phyloP scores from a whole-genome alignment of 2,888 invertebrate genomes.

The Himalopsyche tibetana region DNA sequence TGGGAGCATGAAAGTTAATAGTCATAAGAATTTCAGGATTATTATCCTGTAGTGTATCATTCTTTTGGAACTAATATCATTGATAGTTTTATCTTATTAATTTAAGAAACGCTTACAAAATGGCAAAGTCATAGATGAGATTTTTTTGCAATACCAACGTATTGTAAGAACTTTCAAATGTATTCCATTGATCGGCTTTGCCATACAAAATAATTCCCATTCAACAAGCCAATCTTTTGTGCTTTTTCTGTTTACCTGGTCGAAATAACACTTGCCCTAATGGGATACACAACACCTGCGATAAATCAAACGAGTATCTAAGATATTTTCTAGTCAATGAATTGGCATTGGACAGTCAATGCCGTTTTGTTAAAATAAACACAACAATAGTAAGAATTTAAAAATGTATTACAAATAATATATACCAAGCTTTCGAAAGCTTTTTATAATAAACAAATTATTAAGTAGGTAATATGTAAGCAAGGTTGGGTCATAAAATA shows the following conservation, averaged over 20 bases:
- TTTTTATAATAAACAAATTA: too few species aligned
- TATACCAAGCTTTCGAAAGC: too few species aligned
- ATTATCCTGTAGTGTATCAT: too few species aligned
- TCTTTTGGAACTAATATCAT: too few species aligned
- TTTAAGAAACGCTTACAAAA: not conserved
- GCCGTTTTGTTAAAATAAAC: not conserved
- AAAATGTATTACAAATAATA: not conserved
- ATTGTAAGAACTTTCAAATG: constrained; percentile 56
- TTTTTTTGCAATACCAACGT: not conserved
- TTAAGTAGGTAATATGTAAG: too few species aligned
- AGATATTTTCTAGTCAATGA: constrained; percentile 7
- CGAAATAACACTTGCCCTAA: not conserved
- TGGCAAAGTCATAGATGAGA: not conserved
- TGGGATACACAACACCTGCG: constrained; percentile 22
- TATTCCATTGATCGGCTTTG: constrained; percentile 46
- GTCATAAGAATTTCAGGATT: too few species aligned
- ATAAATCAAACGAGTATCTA: not conserved
- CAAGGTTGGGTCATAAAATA: too few species aligned
- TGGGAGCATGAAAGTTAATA: too few species aligned
- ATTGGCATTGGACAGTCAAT: not conserved
- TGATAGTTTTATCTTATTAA: not conserved
- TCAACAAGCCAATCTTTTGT: not conserved
- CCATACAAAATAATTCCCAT: not conserved
- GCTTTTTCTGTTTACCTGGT: not conserved
- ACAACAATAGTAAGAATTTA: not conserved